Evolutionary conservation across 2,113 vertebrate genomes (phyloP).

Genomic region (Otolemur garnettii): DNA sequence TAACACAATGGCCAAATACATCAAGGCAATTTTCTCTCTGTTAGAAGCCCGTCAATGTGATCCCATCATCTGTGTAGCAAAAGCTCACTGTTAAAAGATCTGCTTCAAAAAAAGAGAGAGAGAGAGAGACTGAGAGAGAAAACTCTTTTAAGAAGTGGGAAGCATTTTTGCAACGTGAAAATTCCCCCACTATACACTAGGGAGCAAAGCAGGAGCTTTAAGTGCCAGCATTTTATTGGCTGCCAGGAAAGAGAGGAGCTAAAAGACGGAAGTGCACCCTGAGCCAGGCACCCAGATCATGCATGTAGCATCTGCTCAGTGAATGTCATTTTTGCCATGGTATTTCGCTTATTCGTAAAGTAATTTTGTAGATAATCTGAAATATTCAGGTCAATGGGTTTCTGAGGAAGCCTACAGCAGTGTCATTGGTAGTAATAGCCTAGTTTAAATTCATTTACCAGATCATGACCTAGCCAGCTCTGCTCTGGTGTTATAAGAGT

Average conservation of each 20-base stretch:
- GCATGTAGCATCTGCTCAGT: too few species aligned
- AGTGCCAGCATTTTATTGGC: not conserved
- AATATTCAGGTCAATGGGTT: not conserved
- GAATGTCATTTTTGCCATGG: not conserved
- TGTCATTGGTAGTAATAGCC: accelerated
- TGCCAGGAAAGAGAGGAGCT: not conserved
- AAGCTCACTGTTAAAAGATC: not conserved
- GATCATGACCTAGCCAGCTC: too few species aligned
- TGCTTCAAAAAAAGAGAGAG: conserved; percentile 9
- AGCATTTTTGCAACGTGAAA: conserved; percentile 33
- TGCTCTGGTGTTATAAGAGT: not conserved
- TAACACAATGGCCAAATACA: not conserved
- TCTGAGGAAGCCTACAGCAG: not conserved
- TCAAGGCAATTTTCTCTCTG: conserved; percentile 6
- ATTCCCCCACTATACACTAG: not conserved
- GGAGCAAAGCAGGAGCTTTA: not conserved
- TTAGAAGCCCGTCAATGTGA: not conserved
- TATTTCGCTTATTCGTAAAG: not conserved
- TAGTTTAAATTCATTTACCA: not conserved
- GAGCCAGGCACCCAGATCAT: not conserved
- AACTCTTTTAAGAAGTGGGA: not conserved
- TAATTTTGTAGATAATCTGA: not conserved
- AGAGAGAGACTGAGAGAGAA: not conserved
- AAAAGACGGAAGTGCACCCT: not conserved
- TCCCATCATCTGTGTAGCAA: not conserved